phyloP scores from a whole-genome alignment of 2,113 vertebrate species.

The Pholis gunnellus region DNA sequence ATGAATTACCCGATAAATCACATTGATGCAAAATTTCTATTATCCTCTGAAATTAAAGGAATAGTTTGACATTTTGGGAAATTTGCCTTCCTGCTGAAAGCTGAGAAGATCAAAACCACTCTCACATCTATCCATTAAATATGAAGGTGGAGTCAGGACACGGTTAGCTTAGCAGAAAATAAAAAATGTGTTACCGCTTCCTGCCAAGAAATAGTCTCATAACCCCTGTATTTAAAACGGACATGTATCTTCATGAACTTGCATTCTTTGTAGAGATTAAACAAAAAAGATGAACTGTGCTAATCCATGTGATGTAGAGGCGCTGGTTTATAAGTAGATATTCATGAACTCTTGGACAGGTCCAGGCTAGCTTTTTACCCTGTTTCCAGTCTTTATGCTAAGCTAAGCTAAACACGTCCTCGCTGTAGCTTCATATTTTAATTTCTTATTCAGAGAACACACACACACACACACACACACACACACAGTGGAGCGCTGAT shows the following conservation, averaged over 20 bases:
- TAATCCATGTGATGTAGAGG: background rate
- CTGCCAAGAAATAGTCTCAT: too few relatives aligned
- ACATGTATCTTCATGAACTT: background rate
- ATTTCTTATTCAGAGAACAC: too few relatives aligned
- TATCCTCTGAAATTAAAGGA: background rate
- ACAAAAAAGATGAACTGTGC: background rate
- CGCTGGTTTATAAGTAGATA: background rate
- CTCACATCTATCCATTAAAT: background rate
- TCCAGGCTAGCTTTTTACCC: background rate
- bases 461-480: too few relatives aligned
- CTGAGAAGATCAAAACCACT: background rate
- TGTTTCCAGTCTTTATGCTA: background rate
- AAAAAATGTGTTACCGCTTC: too few relatives aligned
- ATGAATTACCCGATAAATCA: background rate
- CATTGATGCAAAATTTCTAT: background rate
- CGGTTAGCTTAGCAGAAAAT: too few relatives aligned
- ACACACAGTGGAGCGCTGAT: too few relatives aligned
- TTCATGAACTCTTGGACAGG: background rate
- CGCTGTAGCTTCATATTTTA: too few relatives aligned
- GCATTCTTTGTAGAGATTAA: background rate
- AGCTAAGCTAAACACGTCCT: background rate
- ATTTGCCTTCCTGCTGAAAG: background rate
- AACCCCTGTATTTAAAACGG: background rate
- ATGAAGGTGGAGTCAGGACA: background rate
- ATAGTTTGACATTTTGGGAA: background rate